Evolutionary conservation across 2,888 invertebrate species (phyloP).

Genomic region (Apeira syringaria): DNA sequence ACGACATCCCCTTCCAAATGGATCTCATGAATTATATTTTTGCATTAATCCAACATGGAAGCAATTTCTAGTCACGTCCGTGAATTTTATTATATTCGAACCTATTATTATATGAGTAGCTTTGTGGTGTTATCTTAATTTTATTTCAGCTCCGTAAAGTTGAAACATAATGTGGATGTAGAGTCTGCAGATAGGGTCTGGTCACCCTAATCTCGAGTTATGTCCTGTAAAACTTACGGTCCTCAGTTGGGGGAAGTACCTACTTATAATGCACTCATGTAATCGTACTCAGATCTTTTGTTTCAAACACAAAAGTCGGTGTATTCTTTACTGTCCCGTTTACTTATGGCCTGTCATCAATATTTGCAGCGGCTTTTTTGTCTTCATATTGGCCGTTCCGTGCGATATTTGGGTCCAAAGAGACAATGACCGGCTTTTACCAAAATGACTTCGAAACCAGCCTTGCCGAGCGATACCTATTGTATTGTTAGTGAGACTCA

Average conservation of each 20-base stretch:
- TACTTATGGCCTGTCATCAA: constrained; percentile 48
- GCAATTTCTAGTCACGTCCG: constrained; percentile 52
- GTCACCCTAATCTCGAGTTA: constrained; percentile 15
- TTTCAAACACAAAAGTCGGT: constrained; percentile 30
- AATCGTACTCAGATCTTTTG: too few species aligned
- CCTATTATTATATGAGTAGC: constrained; percentile 24
- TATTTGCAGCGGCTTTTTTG: constrained; percentile 54
- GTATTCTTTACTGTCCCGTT: constrained; percentile 38
- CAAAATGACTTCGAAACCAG: constrained; percentile 52
- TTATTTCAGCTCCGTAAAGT: constrained; percentile 22
- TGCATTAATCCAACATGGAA: constrained; percentile 43
- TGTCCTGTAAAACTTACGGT: constrained; percentile 6
- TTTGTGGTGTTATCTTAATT: constrained; percentile 32
- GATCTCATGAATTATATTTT: constrained; percentile 53
- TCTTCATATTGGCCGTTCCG: constrained; percentile 48
- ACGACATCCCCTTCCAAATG: constrained; percentile 51
- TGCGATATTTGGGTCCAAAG: constrained; percentile 58
- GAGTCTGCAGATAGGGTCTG: constrained; percentile 14
- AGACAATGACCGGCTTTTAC: constrained; percentile 70
- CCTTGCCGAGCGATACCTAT: constrained; percentile 30
- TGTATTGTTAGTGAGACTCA: constrained; percentile 27
- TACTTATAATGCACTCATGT: too few species aligned
- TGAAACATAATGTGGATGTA: constrained; percentile 19
- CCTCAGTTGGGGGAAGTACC: background rate
- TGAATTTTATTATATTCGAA: constrained; percentile 36